A percentile compares a stretch with the other conserved stretches of the same genome.
Evolutionary conservation across 2,113 vertebrate species (phyloP).

Genomic region (Catharus fuscescens): DNA sequence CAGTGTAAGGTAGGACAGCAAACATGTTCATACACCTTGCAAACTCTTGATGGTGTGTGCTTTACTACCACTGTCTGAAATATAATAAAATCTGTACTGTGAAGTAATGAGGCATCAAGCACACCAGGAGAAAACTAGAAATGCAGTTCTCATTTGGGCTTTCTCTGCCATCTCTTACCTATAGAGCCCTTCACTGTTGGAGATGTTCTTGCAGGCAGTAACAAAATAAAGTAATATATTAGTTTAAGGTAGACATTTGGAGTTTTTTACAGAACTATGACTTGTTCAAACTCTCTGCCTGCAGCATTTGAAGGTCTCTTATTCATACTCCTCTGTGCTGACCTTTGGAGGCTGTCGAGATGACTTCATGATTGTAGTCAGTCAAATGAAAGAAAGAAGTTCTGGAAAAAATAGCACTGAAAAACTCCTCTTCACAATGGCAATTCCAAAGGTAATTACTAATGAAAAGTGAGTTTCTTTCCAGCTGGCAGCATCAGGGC

Average conservation of each 20-base stretch:
- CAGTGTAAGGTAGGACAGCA: not conserved
- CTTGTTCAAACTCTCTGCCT: slow-evolving; percentile 36
- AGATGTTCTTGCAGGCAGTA: not conserved
- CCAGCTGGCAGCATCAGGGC: not conserved
- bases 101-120: not conserved
- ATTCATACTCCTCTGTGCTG: slow-evolving; percentile 83
- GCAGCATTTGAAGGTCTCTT: slow-evolving; percentile 82
- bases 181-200: not conserved
- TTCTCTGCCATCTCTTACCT: not conserved
- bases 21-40: not conserved
- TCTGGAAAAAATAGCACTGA: slow-evolving; percentile 81
- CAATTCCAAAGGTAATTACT: slow-evolving; percentile 82
- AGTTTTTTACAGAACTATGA: not conserved
- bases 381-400: slow-evolving; percentile 80
- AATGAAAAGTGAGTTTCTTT: not conserved
- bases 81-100: not conserved
- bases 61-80: not conserved
- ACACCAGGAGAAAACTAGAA: not conserved
- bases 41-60: not conserved
- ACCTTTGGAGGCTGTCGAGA: slow-evolving; percentile 89
- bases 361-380: slow-evolving; percentile 88
- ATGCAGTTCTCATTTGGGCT: not conserved
- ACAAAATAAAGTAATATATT: not conserved
- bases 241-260: not conserved
- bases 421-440: slow-evolving; percentile 86